Evolutionary conservation across 2,888 invertebrate species (phyloP), one percentile per base, ranked within the genome.

Genomic region (Apotomis turbidana): DNA sequence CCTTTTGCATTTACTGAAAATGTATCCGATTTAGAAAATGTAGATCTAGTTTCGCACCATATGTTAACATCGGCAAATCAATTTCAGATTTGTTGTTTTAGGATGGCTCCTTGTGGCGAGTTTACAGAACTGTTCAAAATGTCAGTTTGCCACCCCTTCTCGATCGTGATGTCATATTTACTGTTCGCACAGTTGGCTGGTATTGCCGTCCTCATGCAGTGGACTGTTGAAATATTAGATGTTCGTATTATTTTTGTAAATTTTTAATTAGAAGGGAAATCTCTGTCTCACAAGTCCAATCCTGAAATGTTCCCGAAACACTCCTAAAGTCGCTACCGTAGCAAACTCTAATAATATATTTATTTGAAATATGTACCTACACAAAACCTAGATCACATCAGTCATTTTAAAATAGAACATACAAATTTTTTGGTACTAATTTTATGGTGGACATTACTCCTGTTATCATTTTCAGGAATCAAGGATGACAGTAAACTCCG

Each of bases 151-250:
- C 83, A 80, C 60, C 89, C 90, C 0, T 88, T 88, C 38, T 75
- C 73, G 2, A 78, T 86, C 6, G 75, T 86, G 5, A 69, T 81
- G 2, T 58, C 66, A 0, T 91, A 86, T 70, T 68, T 83, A 0
- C 1, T 83, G 0, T 71, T 87, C 6, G 76, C 80, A 2, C 86
- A 88, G 73, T 38, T 83, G 4, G 74, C 83, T 9, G 91, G 91
- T 0, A 73, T 78, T 10, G 78, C 81, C 3, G 76, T 86, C n/a
- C 54, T 90, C 3, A 78, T 82, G 4, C 80, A 85, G 75, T 90
- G 87, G 85, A 77, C 85, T 3, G 76, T 88, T 59, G 87, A 88
- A 44, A 79, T 90, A 10, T 78, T 90, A 72, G n/a, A 80, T 82
- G 90, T 89, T 38, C 36, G 58, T 58, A 38, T 38, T 38, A 57